phyloP scores from a whole-genome alignment of 2,888 invertebrate genomes.

The Papilio demoleus region DNA sequence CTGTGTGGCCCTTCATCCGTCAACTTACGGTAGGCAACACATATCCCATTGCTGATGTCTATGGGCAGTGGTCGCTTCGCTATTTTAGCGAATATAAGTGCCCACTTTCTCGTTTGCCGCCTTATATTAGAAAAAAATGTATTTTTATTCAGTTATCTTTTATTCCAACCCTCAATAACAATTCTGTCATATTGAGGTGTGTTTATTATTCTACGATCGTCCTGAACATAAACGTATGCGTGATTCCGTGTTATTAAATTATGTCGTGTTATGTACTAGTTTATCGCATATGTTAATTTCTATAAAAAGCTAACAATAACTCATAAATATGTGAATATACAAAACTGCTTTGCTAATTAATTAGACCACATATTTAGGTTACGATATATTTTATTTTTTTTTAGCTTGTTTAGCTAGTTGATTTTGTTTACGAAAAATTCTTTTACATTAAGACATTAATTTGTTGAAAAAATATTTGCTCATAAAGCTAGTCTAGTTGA shows the following conservation, averaged over 20 bases:
- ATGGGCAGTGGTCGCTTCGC: too few relatives aligned
- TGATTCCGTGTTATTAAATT: constrained; percentile 12
- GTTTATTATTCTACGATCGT: background rate
- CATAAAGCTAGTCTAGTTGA: background rate
- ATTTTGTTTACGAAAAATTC: too few relatives aligned
- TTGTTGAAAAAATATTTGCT: too few relatives aligned
- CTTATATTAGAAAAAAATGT: background rate
- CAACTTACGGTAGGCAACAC: too few relatives aligned
- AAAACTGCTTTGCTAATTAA: background rate
- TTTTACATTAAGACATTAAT: too few relatives aligned
- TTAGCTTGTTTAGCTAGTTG: too few relatives aligned
- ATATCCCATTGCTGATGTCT: too few relatives aligned
- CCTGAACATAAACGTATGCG: background rate
- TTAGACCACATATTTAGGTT: too few relatives aligned
- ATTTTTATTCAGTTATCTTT: background rate
- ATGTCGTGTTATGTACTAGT: background rate
- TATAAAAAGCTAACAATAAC: background rate
- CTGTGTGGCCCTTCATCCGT: too few relatives aligned
- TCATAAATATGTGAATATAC: background rate
- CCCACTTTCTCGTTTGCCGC: too few relatives aligned
- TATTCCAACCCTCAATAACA: background rate
- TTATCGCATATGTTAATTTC: background rate
- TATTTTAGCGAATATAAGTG: too few relatives aligned
- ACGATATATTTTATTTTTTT: too few relatives aligned
- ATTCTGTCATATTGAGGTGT: background rate